Evolutionary conservation across 2,888 invertebrate genomes (phyloP).

Genomic region (Cremastinae sp.): DNA sequence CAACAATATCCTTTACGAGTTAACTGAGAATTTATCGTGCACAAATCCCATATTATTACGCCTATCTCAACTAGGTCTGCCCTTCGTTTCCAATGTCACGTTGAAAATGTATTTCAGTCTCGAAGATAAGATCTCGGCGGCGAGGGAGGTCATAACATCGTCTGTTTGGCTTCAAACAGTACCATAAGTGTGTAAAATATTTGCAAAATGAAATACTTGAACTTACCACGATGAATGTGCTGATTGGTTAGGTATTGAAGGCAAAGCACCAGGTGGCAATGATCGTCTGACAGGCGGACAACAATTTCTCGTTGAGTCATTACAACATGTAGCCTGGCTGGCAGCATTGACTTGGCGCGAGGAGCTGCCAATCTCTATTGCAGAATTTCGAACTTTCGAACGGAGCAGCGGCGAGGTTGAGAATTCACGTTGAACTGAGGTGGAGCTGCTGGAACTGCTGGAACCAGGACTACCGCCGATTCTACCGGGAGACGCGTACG

Average conservation of each 20-base stretch:
- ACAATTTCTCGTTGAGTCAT: constrained; percentile 80
- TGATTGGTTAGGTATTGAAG: constrained; percentile 73
- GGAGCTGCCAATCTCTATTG: constrained; percentile 74
- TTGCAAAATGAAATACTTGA: background rate
- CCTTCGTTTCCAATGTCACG: background rate
- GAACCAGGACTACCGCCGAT: constrained; percentile 81
- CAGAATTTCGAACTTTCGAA: constrained; percentile 77
- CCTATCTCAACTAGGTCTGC: background rate
- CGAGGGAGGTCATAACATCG: background rate
- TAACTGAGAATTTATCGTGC: constrained; percentile 7
- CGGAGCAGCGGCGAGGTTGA: constrained; percentile 79
- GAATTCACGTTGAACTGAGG: constrained; percentile 79
- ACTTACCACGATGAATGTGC: constrained; percentile 77
- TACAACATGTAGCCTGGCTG: constrained; percentile 72
- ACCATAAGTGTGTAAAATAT: background rate
- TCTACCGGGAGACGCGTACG: constrained; percentile 77
- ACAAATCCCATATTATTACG: background rate
- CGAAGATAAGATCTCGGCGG: background rate
- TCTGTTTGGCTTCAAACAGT: background rate
- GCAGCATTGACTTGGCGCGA: constrained; percentile 68
- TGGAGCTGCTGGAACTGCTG: constrained; percentile 81
- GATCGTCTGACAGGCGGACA: constrained; percentile 83
- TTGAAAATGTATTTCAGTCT: too few relatives aligned
- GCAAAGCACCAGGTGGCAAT: constrained; percentile 82
- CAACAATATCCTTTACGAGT: constrained; percentile 31